Evolutionary conservation across 2,113 vertebrate genomes (phyloP).

Genomic region (Urocitellus parryii): DNA sequence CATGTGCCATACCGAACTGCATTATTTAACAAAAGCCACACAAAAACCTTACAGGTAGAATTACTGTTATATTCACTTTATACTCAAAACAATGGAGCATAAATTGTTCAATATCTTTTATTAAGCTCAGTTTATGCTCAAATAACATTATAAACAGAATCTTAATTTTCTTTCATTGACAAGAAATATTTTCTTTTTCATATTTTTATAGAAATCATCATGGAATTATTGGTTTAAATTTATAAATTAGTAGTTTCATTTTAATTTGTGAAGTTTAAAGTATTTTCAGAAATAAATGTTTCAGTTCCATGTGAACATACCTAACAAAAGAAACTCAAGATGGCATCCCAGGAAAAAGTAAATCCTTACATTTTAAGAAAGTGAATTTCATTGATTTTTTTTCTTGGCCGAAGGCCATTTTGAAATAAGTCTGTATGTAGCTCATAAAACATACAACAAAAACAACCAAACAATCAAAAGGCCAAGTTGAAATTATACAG

Average conservation of each 20-base stretch:
- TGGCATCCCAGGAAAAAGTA: background rate
- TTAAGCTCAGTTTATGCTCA: background rate
- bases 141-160: background rate
- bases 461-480: conserved; percentile 33
- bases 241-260: background rate
- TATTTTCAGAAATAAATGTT: background rate
- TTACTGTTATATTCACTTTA: background rate
- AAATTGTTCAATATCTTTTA: background rate
- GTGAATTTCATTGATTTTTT: conserved; percentile 57
- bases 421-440: conserved; percentile 61
- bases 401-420: conserved; percentile 50
- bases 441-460: conserved; percentile 69
- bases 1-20: background rate
- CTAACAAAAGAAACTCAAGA: background rate
- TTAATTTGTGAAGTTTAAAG: background rate
- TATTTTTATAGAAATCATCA: background rate
- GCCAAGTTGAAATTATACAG: conserved; percentile 48
- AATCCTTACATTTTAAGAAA: conserved; percentile 50
- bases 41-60: rapidly evolving
- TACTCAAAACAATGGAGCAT: background rate
- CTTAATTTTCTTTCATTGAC: background rate
- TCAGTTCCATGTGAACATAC: background rate
- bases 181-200: background rate
- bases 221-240: background rate
- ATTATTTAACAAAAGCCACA: background rate